A percentile compares a stretch with the other conserved stretches of the same genome.
These are phyloP conservation scores for Brienomyrus longianalis DNA, from an alignment of 2,113 vertebrate genomes.

Conservation along the genomic window DNA sequence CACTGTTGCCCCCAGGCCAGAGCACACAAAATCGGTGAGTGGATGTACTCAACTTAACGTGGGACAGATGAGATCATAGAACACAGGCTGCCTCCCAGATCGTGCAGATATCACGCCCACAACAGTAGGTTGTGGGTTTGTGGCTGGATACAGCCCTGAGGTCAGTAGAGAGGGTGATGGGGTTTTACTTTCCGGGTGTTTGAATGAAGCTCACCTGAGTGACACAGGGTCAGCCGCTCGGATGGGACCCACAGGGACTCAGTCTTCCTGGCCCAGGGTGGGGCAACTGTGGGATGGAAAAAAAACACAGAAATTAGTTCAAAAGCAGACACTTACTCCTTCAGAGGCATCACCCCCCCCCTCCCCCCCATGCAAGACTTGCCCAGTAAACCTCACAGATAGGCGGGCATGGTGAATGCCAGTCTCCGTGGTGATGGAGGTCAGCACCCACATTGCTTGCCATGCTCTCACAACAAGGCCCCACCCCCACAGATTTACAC, in stretches of 20 bases:
- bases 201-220: background rate
- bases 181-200: background rate
- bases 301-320: background rate
- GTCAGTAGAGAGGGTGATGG: background rate
- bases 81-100: background rate
- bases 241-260: background rate
- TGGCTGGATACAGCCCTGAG: background rate
- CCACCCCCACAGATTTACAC: constrained; percentile 77
- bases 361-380: background rate
- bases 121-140: background rate
- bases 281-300: background rate
- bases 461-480: background rate
- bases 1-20: constrained; percentile 82
- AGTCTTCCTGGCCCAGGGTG: no score
- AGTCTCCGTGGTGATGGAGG: background rate
- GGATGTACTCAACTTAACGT: background rate
- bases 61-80: background rate
- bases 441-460: background rate
- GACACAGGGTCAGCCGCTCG: background rate
- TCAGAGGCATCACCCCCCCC: background rate
- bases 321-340: background rate
- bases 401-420: background rate
- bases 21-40: constrained; percentile 95
- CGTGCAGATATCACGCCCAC: background rate
- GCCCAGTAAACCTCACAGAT: background rate